Percentiles rank a stretch among this genome's conserved stretches.
These are phyloP conservation scores for Crotophaga sulcirostris DNA, from an alignment of 2,113 vertebrate genomes.

Conservation along the genomic window DNA sequence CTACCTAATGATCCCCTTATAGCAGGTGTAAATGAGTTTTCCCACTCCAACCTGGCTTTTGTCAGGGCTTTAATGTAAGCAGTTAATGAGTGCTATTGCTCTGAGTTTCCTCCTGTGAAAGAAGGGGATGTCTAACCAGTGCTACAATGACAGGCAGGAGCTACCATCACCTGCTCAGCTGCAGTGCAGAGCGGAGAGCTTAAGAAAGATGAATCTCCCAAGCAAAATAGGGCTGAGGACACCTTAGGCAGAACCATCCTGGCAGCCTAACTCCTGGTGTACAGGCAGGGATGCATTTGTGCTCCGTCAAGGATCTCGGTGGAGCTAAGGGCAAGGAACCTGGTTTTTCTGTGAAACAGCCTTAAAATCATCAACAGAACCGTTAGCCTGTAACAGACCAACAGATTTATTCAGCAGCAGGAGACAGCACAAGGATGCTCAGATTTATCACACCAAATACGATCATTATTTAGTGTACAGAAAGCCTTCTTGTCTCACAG, in stretches of 20 bases:
- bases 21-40: slow-evolving; percentile 77
- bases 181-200: slow-evolving; percentile 25
- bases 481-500: slow-evolving; percentile 51
- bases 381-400: slow-evolving; percentile 16
- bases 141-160: slow-evolving; percentile 29
- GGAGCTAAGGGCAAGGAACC: not conserved
- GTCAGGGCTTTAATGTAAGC: slow-evolving; percentile 56
- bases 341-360: not conserved
- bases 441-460: slow-evolving; percentile 60
- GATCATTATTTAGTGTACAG: slow-evolving; percentile 44
- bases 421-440: slow-evolving; percentile 53
- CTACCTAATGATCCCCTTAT: slow-evolving; percentile 66
- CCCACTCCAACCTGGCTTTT: slow-evolving; percentile 62
- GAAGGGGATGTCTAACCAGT: slow-evolving; percentile 27
- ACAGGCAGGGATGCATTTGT: not conserved
- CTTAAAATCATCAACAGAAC: slow-evolving; percentile 40
- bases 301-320: not conserved
- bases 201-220: slow-evolving; percentile 33
- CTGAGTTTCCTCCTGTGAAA: slow-evolving; percentile 30
- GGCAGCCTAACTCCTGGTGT: slow-evolving; percentile 29
- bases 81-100: slow-evolving; percentile 66
- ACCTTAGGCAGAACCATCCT: slow-evolving; percentile 18
- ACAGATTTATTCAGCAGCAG: slow-evolving; percentile 54
- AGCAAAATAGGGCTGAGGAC: slow-evolving; percentile 13
- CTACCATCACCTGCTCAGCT: slow-evolving; percentile 22